phyloP scores from a whole-genome alignment of 2,113 vertebrate species.

The Anolis carolinensis region DNA sequence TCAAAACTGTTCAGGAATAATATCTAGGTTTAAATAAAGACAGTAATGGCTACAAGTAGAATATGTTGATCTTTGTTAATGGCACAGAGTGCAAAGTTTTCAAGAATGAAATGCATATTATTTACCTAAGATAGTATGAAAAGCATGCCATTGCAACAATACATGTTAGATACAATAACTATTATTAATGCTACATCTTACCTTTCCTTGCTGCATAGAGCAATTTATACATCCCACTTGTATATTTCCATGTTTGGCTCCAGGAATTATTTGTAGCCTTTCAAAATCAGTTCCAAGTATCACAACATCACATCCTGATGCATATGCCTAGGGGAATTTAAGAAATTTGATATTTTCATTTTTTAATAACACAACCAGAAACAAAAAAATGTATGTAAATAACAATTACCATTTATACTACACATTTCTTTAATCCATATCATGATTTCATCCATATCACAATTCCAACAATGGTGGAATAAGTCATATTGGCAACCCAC shows the following conservation, averaged over 20 bases:
- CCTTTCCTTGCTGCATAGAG: slow-evolving; percentile 92
- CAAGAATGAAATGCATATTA: neutral
- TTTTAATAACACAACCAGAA: neutral
- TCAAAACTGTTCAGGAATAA: neutral
- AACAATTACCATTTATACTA: neutral
- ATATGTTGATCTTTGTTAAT: neutral
- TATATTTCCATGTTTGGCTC: slow-evolving; percentile 96
- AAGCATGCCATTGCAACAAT: neutral
- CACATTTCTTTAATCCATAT: neutral
- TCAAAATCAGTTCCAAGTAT: slow-evolving; percentile 96
- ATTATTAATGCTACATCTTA: slow-evolving; percentile 67
- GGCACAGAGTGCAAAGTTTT: neutral
- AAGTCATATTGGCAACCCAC: neutral
- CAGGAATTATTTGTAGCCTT: slow-evolving; percentile 96
- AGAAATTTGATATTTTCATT: neutral
- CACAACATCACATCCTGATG: slow-evolving; percentile 97
- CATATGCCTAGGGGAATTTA: slow-evolving; percentile 83
- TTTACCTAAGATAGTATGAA: neutral
- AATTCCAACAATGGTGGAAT: neutral
- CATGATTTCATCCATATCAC: neutral
- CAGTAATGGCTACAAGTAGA: neutral
- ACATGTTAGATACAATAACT: neutral
- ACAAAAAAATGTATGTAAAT: neutral
- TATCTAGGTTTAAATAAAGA: neutral
- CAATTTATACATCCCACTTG: slow-evolving; percentile 97